Conservation (phyloP, 2,797 vertebrate genomes). For the Anableps anableps region DNA sequence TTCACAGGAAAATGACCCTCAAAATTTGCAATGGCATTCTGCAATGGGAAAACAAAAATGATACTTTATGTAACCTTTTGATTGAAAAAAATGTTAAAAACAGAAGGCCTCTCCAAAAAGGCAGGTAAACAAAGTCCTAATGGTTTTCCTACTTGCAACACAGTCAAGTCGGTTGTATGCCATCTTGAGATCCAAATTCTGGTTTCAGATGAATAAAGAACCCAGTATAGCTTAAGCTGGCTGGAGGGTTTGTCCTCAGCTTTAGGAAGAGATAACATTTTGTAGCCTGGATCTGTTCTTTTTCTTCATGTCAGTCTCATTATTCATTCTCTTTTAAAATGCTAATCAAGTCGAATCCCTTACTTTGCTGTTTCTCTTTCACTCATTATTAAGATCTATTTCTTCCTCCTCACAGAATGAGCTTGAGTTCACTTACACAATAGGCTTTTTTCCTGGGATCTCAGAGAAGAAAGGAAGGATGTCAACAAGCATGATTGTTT, state of each 20-base stretch:
- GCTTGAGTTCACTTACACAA: slow-evolving; percentile 15
- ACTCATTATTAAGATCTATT: slow-evolving; percentile 10
- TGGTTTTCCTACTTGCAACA: background rate
- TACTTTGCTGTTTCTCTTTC: slow-evolving; percentile 36
- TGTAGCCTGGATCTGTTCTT: background rate
- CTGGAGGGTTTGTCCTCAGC: background rate
- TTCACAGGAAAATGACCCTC: background rate
- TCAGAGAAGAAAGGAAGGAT: slow-evolving; percentile 19
- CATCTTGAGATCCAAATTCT: background rate
- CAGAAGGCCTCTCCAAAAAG: background rate
- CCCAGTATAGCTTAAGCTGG: background rate
- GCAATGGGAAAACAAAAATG: background rate
- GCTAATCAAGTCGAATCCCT: slow-evolving; percentile 45
- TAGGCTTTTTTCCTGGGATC: background rate
- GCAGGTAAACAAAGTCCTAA: background rate
- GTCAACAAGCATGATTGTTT: slow-evolving; percentile 61
- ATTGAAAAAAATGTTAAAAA: background rate
- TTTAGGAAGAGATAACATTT: background rate
- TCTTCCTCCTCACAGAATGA: background rate
- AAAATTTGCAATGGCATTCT: background rate
- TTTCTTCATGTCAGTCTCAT: slow-evolving; percentile 13
- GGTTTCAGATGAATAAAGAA: background rate
- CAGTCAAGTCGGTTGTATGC: background rate
- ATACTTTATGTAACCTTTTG: background rate
- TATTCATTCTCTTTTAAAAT: slow-evolving; percentile 33